Evolutionary conservation across 1,140 invertebrate species (phyloP).

Genomic region (Drosophila tsacasi): DNA sequence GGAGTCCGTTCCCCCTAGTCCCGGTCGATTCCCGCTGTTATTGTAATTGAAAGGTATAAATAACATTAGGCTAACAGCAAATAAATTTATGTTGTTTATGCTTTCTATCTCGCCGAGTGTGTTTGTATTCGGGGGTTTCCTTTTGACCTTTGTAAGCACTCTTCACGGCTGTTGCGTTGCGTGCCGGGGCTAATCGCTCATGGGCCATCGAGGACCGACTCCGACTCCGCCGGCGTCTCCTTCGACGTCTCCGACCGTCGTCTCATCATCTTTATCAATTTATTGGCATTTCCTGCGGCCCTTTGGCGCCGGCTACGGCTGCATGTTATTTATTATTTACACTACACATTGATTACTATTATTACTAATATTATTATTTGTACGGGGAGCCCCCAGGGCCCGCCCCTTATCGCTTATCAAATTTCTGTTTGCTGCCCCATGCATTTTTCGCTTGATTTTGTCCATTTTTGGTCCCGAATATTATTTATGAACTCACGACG

Average conservation of each 20-base stretch:
- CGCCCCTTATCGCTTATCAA: constrained; percentile 63
- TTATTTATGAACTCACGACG: constrained; percentile 79
- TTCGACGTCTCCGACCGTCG: constrained; percentile 14
- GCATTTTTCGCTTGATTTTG: constrained; percentile 65
- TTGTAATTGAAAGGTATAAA: constrained; percentile 84
- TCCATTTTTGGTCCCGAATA: constrained; percentile 57
- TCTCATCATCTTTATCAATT: constrained; percentile 81
- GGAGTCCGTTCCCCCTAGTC: background rate
- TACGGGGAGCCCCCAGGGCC: constrained; percentile 10
- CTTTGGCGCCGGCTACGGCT: constrained; percentile 7
- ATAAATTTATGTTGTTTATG: constrained; percentile 79
- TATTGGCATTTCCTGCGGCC: constrained; percentile 70
- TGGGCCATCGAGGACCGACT: constrained; percentile 39
- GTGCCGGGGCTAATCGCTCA: constrained; percentile 66
- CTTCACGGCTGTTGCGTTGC: constrained; percentile 56
- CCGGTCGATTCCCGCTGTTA: constrained; percentile 52
- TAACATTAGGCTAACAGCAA: constrained; percentile 83
- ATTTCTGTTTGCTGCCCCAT: constrained; percentile 50
- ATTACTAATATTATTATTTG: constrained; percentile 80
- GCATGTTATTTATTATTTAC: constrained; percentile 80
- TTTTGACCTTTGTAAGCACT: constrained; percentile 72
- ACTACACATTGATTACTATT: constrained; percentile 80
- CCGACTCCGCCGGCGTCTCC: background rate
- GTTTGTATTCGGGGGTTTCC: constrained; percentile 48
- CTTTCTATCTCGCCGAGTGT: constrained; percentile 48